Percentiles rank a stretch among this genome's conserved stretches.
phyloP scores from a whole-genome alignment of 2,888 invertebrate genomes.

The Drosophila eohydei region DNA sequence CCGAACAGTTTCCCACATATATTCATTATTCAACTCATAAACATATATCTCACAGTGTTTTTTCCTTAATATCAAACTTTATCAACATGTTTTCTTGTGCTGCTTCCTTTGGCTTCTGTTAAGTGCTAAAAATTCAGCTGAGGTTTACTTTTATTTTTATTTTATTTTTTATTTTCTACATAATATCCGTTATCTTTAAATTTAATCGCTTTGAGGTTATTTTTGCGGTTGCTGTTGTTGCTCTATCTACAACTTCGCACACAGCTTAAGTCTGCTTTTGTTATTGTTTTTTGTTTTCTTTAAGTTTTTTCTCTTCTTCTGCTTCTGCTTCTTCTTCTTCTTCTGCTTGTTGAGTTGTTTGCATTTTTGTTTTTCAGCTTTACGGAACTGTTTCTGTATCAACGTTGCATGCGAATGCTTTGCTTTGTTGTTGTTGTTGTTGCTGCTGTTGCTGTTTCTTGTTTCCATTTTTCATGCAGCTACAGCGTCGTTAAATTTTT shows the following conservation, averaged over 20 bases:
- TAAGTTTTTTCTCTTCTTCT: slow-evolving; percentile 52
- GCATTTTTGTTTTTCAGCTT: slow-evolving; percentile 69
- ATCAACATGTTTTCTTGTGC: slow-evolving; percentile 16
- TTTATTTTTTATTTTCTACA: slow-evolving; percentile 26
- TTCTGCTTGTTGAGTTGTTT: slow-evolving; percentile 52
- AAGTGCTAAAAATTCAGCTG: slow-evolving; percentile 40
- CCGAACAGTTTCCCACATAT: background rate
- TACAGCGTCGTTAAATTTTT: slow-evolving; percentile 70
- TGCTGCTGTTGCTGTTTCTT: slow-evolving; percentile 60
- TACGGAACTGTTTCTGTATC: slow-evolving; percentile 75
- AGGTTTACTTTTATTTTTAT: slow-evolving; percentile 16
- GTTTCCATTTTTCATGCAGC: slow-evolving; percentile 78
- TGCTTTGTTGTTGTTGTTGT: slow-evolving; percentile 24
- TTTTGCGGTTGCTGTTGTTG: slow-evolving; percentile 34
- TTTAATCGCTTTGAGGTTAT: slow-evolving; percentile 70
- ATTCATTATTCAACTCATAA: background rate
- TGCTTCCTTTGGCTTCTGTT: slow-evolving; percentile 19
- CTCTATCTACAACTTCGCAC: slow-evolving; percentile 46
- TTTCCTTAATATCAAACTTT: slow-evolving; percentile 6
- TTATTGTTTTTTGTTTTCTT: slow-evolving; percentile 34
- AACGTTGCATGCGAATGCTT: slow-evolving; percentile 70
- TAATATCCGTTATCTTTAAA: slow-evolving; percentile 68
- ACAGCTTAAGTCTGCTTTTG: slow-evolving; percentile 47
- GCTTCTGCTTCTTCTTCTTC: background rate
- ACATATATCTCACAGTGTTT: background rate